Percentiles rank a stretch among this genome's conserved stretches.
These are phyloP conservation scores for Epiblema foenella DNA, from an alignment of 2,888 invertebrate genomes.

Conservation along the genomic window DNA sequence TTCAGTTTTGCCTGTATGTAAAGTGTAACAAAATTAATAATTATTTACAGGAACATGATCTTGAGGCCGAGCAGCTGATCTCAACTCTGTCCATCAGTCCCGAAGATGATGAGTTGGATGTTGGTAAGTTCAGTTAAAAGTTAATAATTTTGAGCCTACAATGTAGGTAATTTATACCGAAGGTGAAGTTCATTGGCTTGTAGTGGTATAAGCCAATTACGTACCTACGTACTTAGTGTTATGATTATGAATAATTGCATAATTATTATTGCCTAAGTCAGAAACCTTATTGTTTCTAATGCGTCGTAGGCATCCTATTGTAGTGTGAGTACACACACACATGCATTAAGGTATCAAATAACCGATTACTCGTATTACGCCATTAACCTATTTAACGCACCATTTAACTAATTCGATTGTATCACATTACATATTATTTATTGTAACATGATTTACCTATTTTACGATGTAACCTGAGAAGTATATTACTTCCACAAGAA, in stretches of 20 bases:
- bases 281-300: background rate
- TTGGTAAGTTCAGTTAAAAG: constrained; percentile 79
- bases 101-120: constrained; percentile 96
- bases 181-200: background rate
- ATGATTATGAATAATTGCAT: constrained; percentile 9
- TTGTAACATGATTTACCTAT: too few species aligned
- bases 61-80: constrained; percentile 95
- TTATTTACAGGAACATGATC: constrained; percentile 92
- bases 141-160: background rate
- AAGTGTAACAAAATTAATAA: background rate
- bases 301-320: background rate
- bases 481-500: too few species aligned
- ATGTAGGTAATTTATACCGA: background rate
- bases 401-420: too few species aligned
- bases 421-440: too few species aligned
- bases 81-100: constrained; percentile 92
- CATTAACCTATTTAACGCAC: too few species aligned
- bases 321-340: too few species aligned
- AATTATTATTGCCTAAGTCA: background rate
- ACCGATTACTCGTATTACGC: too few species aligned
- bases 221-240: too few species aligned
- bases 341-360: too few species aligned
- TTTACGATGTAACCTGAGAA: too few species aligned
- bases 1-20: background rate
- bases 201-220: too few species aligned